Base-by-base conservation (phyloP, 1,140 invertebrate species). In the Aphelenchoides besseyi region DNA sequence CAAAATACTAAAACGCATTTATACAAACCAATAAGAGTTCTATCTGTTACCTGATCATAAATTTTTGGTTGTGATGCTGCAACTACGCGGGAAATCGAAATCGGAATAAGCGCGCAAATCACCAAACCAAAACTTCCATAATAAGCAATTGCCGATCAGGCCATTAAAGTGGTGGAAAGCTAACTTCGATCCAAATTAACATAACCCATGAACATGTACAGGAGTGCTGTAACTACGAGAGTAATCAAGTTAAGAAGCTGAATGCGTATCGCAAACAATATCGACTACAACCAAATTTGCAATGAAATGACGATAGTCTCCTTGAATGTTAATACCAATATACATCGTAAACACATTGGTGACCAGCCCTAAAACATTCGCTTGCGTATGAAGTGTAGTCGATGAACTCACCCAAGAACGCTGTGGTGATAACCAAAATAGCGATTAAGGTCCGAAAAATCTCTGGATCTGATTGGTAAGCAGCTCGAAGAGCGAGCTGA, bases 111-210 rank as follows among this genome's bases (percentile, higher is more conserved):
- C 5, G 79, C 79, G 33, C 75, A 80, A 12, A 80, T 74, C 73
- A 80, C 74, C 12, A 80, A 69, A 2, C 79, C 79, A 69, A 80
- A 80, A 9, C 75, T 79, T 26, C 79, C 79, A 66, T 80, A 80
- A 55, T 81, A 80, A 9, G 79, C 75, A 30, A 80, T 67, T n/a
- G 79, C 79, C 37, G 74, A 74, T 48, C 79, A 78, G 37, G 70
- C 63, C 64, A 81, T 68, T n/a, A 80, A 63, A 16, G 68, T 61
- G 28, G 37, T 35, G 23, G 69, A 71, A 71, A 73, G 72, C 23
- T 67, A 37, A 23, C 72, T 30, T 26, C 73, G 72, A 66, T 75
- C 71, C 63, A 66, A 53, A 35, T 79, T 79, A n/a, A 78, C 68
- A 66, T 75, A 79, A 2, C 77, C 77, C 76, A 79, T 76, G 36